Evolutionary conservation across 2,797 vertebrate species (phyloP).

Genomic region (Mus minutoides): DNA sequence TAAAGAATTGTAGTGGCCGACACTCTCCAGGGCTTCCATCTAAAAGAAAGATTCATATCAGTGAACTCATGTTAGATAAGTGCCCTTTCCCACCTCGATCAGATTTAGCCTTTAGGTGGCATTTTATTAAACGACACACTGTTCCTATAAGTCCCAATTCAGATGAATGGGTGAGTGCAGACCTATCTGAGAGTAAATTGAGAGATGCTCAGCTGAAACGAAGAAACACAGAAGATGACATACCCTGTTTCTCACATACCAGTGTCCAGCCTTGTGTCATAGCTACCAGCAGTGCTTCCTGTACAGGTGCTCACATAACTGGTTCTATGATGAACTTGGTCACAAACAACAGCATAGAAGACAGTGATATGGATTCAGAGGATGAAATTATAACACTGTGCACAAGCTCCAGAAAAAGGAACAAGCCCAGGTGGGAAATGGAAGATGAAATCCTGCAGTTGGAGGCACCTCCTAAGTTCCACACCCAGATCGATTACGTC

Average conservation of each 20-base stretch:
- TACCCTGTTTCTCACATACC: conserved; percentile 78
- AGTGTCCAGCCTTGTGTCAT: conserved; percentile 79
- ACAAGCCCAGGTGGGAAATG: conserved; percentile 88
- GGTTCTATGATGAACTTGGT: conserved; percentile 79
- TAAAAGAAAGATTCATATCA: conserved; percentile 97
- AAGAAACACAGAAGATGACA: conserved; percentile 70
- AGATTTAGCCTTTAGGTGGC: conserved; percentile 96
- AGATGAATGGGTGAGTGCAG: conserved; percentile 86
- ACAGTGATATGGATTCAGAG: conserved; percentile 89
- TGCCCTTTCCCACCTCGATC: conserved; percentile 96
- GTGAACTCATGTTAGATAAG: conserved; percentile 96
- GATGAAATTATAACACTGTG: conserved; percentile 89
- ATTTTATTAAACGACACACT: conserved; percentile 94
- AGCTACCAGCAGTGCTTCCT: conserved; percentile 73
- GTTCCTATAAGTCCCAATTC: conserved; percentile 86
- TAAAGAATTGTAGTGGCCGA: conserved; percentile 92
- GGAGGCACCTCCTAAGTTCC: conserved; percentile 89
- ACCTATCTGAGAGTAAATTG: conserved; percentile 87
- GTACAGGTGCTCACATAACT: conserved; percentile 68
- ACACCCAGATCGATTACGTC: conserved; percentile 92
- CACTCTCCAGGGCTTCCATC: conserved; percentile 92
- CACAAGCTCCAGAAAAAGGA: conserved; percentile 89
- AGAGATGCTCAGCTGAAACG: conserved; percentile 82
- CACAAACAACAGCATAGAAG: conserved; percentile 81
- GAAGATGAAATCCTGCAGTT: conserved; percentile 89